phyloP scores from a whole-genome alignment of 92 coral and sea anemone genomes.

The Isaurus tuberculatus region DNA sequence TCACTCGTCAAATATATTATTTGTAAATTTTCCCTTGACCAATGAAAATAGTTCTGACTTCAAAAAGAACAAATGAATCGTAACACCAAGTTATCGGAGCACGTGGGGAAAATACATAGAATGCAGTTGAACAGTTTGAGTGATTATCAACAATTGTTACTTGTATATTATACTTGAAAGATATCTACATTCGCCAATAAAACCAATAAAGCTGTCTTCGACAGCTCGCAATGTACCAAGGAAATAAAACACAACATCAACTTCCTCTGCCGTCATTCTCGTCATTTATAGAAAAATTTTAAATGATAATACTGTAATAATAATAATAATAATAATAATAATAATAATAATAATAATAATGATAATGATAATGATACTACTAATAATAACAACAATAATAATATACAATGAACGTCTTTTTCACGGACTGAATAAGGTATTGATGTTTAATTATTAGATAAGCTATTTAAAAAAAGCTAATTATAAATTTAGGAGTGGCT shows the following conservation, averaged over 20 bases:
- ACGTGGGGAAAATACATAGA: neutral
- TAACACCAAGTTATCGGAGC: neutral
- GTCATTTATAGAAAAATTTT: neutral
- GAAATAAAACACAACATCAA: neutral
- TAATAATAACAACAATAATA: no score
- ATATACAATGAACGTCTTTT: no score
- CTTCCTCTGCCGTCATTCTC: neutral
- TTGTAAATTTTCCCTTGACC: no score
- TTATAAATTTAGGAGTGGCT: no score
- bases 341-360: no score
- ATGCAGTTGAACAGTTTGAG: neutral
- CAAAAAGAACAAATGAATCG: no score
- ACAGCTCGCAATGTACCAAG: neutral
- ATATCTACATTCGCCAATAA: neutral
- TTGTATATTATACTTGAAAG: neutral
- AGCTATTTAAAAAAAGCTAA: no score
- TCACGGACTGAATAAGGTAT: no score
- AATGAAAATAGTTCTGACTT: no score
- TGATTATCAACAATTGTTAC: neutral
- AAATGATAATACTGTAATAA: neutral
- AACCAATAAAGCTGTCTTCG: neutral
- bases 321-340: neutral
- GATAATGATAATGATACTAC: no score
- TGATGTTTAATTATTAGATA: no score
- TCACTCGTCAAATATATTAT: no score